Evolutionary conservation across 2,797 vertebrate species (phyloP).

Genomic region (Darevskia nairensis): DNA sequence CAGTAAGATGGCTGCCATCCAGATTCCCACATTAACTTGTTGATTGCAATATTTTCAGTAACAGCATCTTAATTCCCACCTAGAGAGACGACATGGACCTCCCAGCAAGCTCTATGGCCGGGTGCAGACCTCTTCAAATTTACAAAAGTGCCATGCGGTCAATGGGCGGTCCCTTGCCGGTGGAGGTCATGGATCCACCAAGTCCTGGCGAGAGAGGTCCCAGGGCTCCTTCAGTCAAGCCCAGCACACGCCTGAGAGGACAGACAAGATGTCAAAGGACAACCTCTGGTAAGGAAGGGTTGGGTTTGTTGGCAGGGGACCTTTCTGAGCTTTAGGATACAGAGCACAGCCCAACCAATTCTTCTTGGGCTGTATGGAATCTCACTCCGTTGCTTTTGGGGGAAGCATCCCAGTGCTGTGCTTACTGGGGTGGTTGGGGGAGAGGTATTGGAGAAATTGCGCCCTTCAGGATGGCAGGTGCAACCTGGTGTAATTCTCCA

Average conservation of each 20-base stretch:
- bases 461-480: background rate
- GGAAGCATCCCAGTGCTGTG: background rate
- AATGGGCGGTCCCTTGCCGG: constrained; percentile 81
- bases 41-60: background rate
- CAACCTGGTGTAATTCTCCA: background rate
- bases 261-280: constrained; percentile 87
- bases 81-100: constrained; percentile 90
- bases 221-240: constrained; percentile 73
- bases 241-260: constrained; percentile 81
- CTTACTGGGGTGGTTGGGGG: background rate
- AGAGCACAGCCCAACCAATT: background rate
- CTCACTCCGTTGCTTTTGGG: background rate
- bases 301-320: background rate
- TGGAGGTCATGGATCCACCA: constrained; percentile 74
- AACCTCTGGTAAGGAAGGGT: constrained; percentile 85
- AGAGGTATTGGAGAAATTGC: background rate
- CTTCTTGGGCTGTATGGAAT: background rate
- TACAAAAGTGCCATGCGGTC: constrained; percentile 83
- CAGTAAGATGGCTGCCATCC: background rate
- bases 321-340: background rate
- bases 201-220: constrained; percentile 79
- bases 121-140: constrained; percentile 78
- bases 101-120: constrained; percentile 87
- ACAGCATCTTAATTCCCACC: constrained; percentile 48
- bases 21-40: background rate